phyloP scores from a whole-genome alignment of 2,113 vertebrate genomes.

The Megaleporinus macrocephalus region DNA sequence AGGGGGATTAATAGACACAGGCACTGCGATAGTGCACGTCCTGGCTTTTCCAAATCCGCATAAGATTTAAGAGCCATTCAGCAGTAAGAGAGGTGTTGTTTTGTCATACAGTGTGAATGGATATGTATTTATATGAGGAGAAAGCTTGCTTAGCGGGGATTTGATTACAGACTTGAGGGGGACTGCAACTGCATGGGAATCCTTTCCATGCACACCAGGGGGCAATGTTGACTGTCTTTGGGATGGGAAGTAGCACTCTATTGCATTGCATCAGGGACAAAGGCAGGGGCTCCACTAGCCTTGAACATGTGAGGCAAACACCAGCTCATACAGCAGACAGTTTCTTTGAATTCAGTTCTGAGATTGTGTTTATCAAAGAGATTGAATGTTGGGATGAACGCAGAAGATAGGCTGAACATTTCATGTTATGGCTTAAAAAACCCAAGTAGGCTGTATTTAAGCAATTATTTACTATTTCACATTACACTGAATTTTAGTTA shows the following conservation, averaged over 20 bases:
- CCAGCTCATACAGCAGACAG: not conserved
- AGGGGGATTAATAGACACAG: conserved; percentile 28
- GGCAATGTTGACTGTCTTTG: conserved; percentile 26
- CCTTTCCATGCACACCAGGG: conserved; percentile 13
- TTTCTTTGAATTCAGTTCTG: not conserved
- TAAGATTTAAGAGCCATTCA: not conserved
- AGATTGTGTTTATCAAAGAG: not conserved
- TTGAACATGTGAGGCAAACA: not conserved
- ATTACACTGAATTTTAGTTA: too few relatives aligned
- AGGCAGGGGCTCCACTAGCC: not conserved
- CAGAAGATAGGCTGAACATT: too few relatives aligned
- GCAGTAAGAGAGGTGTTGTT: not conserved
- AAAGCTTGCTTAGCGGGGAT: not conserved
- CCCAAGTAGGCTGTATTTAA: too few relatives aligned
- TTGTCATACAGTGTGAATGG: not conserved
- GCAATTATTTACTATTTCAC: too few relatives aligned
- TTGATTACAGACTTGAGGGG: not conserved
- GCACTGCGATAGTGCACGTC: not conserved
- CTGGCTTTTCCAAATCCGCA: conserved; percentile 5
- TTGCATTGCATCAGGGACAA: not conserved
- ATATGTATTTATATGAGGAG: not conserved
- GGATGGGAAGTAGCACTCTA: not conserved
- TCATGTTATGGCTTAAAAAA: too few relatives aligned
- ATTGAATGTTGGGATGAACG: too few relatives aligned
- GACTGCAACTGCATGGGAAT: not conserved